A percentile compares a stretch with the other conserved stretches of the same genome.
These are phyloP conservation scores for Monomorium pharaonis DNA, from an alignment of 1,140 invertebrate species.

Conservation along the genomic window DNA sequence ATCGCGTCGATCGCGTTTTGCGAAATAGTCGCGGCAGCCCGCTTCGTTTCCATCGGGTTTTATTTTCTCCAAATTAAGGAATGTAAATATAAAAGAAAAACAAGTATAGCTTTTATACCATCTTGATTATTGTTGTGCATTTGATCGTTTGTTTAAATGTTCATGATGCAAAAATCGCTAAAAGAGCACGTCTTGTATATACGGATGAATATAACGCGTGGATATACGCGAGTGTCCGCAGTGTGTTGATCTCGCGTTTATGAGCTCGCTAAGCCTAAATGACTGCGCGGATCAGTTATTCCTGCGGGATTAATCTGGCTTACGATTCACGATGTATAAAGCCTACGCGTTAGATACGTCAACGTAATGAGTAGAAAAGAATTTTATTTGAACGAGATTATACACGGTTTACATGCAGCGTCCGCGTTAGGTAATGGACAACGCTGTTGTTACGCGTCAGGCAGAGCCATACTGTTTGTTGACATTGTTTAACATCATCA, in stretches of 20 bases:
- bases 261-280: slow-evolving; percentile 5
- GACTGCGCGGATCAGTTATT: slow-evolving; percentile 5
- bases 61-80: not conserved
- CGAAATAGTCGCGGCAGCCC: not conserved
- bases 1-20: not conserved
- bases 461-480: not conserved
- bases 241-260: not conserved
- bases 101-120: too few relatives aligned
- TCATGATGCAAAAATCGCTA: too few relatives aligned
- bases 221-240: not conserved
- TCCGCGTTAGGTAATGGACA: not conserved
- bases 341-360: not conserved
- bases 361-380: not conserved
- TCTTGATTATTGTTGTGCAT: too few relatives aligned
- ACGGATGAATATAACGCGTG: not conserved
- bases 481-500: slow-evolving; percentile 36
- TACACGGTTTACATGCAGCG: not conserved
- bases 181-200: not conserved
- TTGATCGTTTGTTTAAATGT: too few relatives aligned
- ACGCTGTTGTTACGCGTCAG: not conserved
- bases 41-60: too few relatives aligned
- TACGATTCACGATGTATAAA: not conserved
- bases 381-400: slow-evolving; percentile 18
- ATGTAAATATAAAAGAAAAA: not conserved
- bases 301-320: not conserved